These are phyloP conservation scores for Melanocharis versteri DNA, from an alignment of 2,113 vertebrate species.

Conservation along the genomic window DNA sequence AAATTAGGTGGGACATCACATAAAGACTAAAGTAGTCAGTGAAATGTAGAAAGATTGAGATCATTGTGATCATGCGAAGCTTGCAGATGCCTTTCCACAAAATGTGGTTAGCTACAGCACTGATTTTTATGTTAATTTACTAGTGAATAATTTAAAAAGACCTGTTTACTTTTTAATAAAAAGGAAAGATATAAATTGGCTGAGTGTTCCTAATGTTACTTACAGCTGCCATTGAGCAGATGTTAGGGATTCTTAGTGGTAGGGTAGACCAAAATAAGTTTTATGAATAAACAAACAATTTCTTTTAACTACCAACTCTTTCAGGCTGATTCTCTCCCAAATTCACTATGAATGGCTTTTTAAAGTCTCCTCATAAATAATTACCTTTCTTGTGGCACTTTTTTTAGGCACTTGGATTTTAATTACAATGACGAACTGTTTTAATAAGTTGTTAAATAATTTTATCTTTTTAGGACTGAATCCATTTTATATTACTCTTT, in stretches of 20 bases:
- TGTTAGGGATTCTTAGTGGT: conserved; percentile 36
- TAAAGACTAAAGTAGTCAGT: conserved; percentile 36
- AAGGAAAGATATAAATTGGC: conserved; percentile 60
- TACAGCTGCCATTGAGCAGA: conserved; percentile 49
- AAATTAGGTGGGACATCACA: conserved; percentile 56
- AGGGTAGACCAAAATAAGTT: conserved; percentile 47
- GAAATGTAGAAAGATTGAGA: conserved; percentile 37
- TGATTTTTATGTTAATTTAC: conserved; percentile 70
- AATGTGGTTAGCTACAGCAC: conserved; percentile 14
- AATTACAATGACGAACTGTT: conserved; percentile 66
- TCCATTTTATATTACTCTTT: conserved; percentile 4
- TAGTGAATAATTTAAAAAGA: conserved; percentile 76
- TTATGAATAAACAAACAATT: conserved; percentile 59
- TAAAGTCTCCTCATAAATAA: conserved; percentile 61
- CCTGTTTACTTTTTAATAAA: conserved; percentile 81
- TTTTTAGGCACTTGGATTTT: conserved; percentile 49
- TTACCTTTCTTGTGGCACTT: conserved; percentile 54
- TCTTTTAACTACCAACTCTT: conserved; percentile 22
- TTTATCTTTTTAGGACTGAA: conserved; percentile 32
- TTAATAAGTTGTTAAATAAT: conserved; percentile 67
- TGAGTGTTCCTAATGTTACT: conserved; percentile 54
- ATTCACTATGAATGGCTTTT: conserved; percentile 37
- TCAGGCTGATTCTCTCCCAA: conserved; percentile 34
- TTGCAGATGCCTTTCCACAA: not conserved
- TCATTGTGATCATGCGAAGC: not conserved